phyloP scores from a whole-genome alignment of 1,140 invertebrate genomes.

The Thaumetopoea pityocampa region DNA sequence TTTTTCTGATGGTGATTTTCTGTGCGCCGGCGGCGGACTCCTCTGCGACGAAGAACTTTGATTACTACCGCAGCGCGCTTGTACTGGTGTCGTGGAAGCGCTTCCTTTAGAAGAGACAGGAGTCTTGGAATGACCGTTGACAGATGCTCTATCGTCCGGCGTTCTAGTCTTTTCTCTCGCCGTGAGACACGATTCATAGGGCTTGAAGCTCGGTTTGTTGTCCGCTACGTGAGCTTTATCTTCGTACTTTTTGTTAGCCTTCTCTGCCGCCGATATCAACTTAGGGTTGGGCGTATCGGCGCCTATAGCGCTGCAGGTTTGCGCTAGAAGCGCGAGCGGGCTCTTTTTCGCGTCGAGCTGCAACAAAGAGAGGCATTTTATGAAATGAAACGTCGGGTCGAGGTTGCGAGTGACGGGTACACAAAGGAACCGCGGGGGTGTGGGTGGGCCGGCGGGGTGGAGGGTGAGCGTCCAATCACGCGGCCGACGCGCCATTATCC shows the following conservation, averaged over 20 bases:
- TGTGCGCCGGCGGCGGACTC: constrained; percentile 73
- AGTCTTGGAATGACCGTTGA: constrained; percentile 75
- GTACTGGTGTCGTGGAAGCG: constrained; percentile 64
- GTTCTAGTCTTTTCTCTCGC: constrained; percentile 78
- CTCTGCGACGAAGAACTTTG: constrained; percentile 80
- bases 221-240: constrained; percentile 75
- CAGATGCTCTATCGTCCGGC: constrained; percentile 75
- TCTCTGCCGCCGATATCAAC: constrained; percentile 81
- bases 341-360: constrained; percentile 97
- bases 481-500: constrained; percentile 76
- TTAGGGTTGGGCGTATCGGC: constrained; percentile 87
- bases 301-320: constrained; percentile 97
- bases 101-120: constrained; percentile 73
- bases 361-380: constrained; percentile 77
- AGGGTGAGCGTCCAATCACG: constrained; percentile 68
- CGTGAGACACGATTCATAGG: constrained; percentile 81
- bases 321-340: constrained; percentile 93
- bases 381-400: constrained; percentile 68
- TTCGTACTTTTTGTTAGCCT: constrained; percentile 78
- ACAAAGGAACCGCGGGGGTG: constrained; percentile 62
- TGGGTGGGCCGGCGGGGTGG: constrained; percentile 26
- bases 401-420: constrained; percentile 64
- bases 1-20: constrained; percentile 72
- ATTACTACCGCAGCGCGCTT: constrained; percentile 78
- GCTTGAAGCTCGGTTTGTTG: constrained; percentile 81